Evolutionary conservation across 2,888 invertebrate genomes (phyloP).

Genomic region (Andrena camellia): DNA sequence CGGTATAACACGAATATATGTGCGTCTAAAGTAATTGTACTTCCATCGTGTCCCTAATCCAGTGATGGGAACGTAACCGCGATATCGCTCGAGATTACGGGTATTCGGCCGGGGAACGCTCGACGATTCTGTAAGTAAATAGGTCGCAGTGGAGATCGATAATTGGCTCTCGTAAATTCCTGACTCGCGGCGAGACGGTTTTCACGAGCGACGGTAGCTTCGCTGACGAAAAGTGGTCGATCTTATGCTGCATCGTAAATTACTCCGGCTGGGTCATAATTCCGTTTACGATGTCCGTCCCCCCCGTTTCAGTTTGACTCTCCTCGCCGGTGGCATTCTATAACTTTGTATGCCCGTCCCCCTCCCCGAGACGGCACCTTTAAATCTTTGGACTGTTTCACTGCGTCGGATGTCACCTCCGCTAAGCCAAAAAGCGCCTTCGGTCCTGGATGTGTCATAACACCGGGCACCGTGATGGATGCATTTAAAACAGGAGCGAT

Average conservation of each 20-base stretch:
- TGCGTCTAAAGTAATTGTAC: background rate
- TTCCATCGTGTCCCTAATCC: slow-evolving; percentile 4
- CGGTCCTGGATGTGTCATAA: background rate
- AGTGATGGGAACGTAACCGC: background rate
- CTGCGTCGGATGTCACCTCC: background rate
- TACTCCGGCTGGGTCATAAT: slow-evolving; percentile 67
- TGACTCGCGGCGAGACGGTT: slow-evolving; percentile 19
- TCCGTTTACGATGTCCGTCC: slow-evolving; percentile 70
- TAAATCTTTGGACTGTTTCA: slow-evolving; percentile 46
- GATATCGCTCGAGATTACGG: slow-evolving; percentile 18
- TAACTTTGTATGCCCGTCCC: slow-evolving; percentile 38
- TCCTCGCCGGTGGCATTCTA: slow-evolving; percentile 19
- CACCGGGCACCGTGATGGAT: background rate
- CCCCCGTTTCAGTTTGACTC: slow-evolving; percentile 49
- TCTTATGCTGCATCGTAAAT: slow-evolving; percentile 65
- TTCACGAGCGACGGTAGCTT: slow-evolving; percentile 4
- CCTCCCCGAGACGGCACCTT: slow-evolving; percentile 41
- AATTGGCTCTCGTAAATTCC: slow-evolving; percentile 53
- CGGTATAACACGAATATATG: background rate
- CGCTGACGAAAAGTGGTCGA: slow-evolving; percentile 43
- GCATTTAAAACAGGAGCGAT: background rate
- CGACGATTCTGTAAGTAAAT: slow-evolving; percentile 29
- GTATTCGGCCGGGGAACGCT: slow-evolving; percentile 7
- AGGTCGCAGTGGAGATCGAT: slow-evolving; percentile 46
- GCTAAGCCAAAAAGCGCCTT: slow-evolving; percentile 5